A percentile compares a stretch with the other conserved stretches of the same genome.
phyloP scores from a whole-genome alignment of 1,140 invertebrate species.

The Drosophila bipectinata region DNA sequence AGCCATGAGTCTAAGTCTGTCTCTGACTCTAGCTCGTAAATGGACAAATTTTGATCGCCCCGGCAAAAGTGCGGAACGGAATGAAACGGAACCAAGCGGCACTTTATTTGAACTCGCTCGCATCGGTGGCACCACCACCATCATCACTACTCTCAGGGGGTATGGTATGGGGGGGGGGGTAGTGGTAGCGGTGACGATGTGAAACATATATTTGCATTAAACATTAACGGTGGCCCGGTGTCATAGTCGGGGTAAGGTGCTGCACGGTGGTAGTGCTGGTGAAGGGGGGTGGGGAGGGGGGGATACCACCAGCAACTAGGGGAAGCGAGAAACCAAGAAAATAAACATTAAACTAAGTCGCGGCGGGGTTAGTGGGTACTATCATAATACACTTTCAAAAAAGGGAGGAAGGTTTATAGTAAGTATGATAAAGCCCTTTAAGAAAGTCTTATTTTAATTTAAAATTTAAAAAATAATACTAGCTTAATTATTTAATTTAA shows the following conservation, averaged over 20 bases:
- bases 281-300: background rate
- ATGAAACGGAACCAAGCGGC: conserved; percentile 50
- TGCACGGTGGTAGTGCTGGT: background rate
- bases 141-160: too few relatives aligned
- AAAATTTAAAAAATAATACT: too few relatives aligned
- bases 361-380: conserved; percentile 13
- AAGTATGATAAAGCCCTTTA: too few relatives aligned
- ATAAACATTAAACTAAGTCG: conserved; percentile 68
- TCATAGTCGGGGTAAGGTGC: background rate
- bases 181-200: conserved; percentile 36
- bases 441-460: too few relatives aligned
- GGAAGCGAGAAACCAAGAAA: conserved; percentile 69
- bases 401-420: too few relatives aligned
- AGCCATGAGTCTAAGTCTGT: background rate
- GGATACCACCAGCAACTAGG: conserved; percentile 19
- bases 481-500: background rate
- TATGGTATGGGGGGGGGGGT: background rate
- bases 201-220: conserved; percentile 75
- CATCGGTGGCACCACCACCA: background rate
- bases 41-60: conserved; percentile 45
- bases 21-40: conserved; percentile 14
- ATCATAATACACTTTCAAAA: conserved; percentile 12
- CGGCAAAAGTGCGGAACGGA: conserved; percentile 40
- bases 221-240: conserved; percentile 65
- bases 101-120: conserved; percentile 52